Evolutionary conservation across 2,797 vertebrate genomes (phyloP).

Genomic region (Rhinatrema bivittatum): DNA sequence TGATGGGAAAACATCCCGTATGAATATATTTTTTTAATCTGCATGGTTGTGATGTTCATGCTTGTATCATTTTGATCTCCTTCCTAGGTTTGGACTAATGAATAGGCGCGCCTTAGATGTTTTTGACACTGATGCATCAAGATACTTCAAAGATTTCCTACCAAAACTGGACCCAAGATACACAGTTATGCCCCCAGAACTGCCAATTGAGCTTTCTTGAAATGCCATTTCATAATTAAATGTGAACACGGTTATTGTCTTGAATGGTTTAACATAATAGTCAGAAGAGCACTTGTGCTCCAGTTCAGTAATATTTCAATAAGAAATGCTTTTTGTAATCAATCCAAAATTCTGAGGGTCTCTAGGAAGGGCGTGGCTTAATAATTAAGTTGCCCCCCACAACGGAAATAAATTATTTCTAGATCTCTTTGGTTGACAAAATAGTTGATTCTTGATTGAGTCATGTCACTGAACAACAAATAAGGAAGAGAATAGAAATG

Average conservation of each 20-base stretch:
- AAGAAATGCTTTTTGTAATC: conserved; percentile 45
- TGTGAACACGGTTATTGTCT: conserved; percentile 38
- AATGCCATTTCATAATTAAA: conserved; percentile 12
- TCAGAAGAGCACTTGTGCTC: conserved; percentile 37
- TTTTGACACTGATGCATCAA: conserved; percentile 88
- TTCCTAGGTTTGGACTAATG: conserved; percentile 83
- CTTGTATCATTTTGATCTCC: conserved; percentile 5
- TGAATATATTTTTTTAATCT: too few species aligned
- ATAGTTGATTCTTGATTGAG: conserved; percentile 45
- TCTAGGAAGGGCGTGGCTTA: conserved; percentile 44
- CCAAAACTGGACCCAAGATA: conserved; percentile 83
- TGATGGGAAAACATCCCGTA: too few species aligned
- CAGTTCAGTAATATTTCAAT: conserved; percentile 61
- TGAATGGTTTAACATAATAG: conserved; percentile 41
- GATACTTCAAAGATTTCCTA: conserved; percentile 75
- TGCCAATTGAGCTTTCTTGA: conserved; percentile 65
- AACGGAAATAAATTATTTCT: conserved; percentile 42
- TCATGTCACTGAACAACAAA: conserved; percentile 53
- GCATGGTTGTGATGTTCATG: too few species aligned
- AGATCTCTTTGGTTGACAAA: conserved; percentile 39
- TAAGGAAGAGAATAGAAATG: conserved; percentile 42
- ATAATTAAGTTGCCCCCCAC: conserved; percentile 47
- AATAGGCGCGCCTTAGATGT: conserved; percentile 82
- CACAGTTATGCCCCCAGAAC: conserved; percentile 50
- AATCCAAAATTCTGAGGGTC: conserved; percentile 52